A percentile compares a stretch with the other conserved stretches of the same genome.
phyloP scores from a whole-genome alignment of 2,888 invertebrate genomes.

The Callinectes sapidus region DNA sequence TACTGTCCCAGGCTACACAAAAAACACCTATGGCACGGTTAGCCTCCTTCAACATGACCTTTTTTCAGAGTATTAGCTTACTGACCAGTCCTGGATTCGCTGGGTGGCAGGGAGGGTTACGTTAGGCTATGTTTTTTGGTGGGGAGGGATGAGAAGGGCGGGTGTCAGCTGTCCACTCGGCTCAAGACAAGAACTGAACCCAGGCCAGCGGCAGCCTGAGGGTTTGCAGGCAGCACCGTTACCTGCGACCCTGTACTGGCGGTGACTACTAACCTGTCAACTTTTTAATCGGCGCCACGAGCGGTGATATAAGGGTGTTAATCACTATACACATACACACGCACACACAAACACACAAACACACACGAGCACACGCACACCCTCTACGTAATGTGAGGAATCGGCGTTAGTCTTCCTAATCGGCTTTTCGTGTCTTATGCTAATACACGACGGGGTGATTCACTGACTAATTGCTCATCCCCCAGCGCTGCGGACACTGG shows the following conservation, averaged over 20 bases:
- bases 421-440: slow-evolving; percentile 21
- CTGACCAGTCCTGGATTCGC: neutral
- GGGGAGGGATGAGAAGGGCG: neutral
- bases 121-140: neutral
- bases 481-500: neutral
- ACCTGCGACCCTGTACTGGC: too few species aligned
- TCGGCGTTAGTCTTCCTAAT: neutral
- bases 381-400: neutral
- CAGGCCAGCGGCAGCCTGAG: neutral
- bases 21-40: too few species aligned
- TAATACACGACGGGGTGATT: slow-evolving; percentile 15
- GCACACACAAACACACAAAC: neutral
- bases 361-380: neutral
- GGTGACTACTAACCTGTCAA: neutral
- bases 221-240: too few species aligned
- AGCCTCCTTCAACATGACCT: too few species aligned
- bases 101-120: neutral
- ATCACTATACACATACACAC: neutral
- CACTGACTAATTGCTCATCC: slow-evolving; percentile 10
- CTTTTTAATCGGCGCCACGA: neutral
- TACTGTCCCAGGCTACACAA: too few species aligned
- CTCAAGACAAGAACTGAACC: neutral
- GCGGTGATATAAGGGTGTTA: neutral
- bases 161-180: neutral
- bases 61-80: too few species aligned